These are phyloP conservation scores for Leptopilina boulardi DNA, from an alignment of 1,140 invertebrate species.

Conservation along the genomic window DNA sequence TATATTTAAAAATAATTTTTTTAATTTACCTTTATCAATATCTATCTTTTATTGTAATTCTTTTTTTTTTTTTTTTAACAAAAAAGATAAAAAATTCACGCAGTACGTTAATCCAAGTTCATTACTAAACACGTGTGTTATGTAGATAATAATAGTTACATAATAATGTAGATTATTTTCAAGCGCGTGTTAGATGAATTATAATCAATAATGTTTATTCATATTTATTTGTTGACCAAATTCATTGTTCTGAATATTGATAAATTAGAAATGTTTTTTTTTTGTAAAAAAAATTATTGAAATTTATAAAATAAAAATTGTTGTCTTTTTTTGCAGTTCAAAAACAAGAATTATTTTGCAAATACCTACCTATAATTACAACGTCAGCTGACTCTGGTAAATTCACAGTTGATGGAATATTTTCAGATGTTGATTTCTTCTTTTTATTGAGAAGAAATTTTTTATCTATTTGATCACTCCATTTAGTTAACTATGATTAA, in stretches of 20 bases:
- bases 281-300: no score
- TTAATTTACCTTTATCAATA: constrained; percentile 6
- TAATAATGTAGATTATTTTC: neutral
- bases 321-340: constrained; percentile 1
- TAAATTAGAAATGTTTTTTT: no score
- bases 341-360: constrained; percentile 13
- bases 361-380: constrained; percentile 69
- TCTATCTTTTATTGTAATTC: neutral
- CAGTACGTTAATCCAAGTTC: neutral
- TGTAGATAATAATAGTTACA: constrained; percentile 26
- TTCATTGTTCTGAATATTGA: no score
- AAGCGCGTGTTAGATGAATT: neutral
- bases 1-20: no score
- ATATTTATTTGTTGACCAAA: no score
- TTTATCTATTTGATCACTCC: constrained; percentile 36
- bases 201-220: neutral
- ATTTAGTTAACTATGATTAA: constrained; percentile 38
- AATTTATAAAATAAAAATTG: neutral
- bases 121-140: neutral
- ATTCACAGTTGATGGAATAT: constrained; percentile 40
- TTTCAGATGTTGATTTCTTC: constrained; percentile 2
- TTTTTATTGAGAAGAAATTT: constrained; percentile 44
- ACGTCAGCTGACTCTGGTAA: constrained; percentile 70
- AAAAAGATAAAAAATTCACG: neutral
- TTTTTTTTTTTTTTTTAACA: constrained; percentile 21